Evolutionary conservation across 2,888 invertebrate genomes (phyloP), one percentile per base, ranked within the genome.

Genomic region (Graphium colonna): DNA sequence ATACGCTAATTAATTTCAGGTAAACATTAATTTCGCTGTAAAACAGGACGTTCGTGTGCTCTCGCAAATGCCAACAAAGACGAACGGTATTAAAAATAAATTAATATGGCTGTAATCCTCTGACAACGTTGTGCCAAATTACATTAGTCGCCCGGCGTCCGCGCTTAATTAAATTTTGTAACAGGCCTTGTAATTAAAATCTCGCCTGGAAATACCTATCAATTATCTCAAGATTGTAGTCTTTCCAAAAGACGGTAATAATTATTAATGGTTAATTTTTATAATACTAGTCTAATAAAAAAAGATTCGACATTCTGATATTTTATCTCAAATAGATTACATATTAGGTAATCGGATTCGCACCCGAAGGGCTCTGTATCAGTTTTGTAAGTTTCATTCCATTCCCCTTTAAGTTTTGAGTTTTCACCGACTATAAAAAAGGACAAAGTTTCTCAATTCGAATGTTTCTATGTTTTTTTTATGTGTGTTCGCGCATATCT

Each of bases 111-210:
- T 39, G 38, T 49, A 44, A 55, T 46, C 26, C 47, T 40, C 36
- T 26, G 39, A 41, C 41, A 45, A 41, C 45, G 45, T 45, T 36
- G 49, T 38, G 40, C 45, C 41, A 54, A 54, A 54, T 54, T 45
- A 50, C 39, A 54, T 54, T 40, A 45, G 39, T 21, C 33, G 28
- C 10, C 41, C 45, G 45, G 45, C 50, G 45, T 45, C 41, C 40
- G 31, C 40, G 40, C 49, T 54, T 50, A 54, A 54, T 54, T 50
- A 54, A 50, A 50, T 50, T 54, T 45, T 41, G 45, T 54, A 41
- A 49, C 49, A 21, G 54, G 33, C 50, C 45, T 21, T 50, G 41
- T 54, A 54, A 54, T 50, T 54, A 50, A 54, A 54, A 54, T 36
- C 45, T 41, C 54, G 40, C 18, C 38, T 10, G 43, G 17, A 43